phyloP scores from a whole-genome alignment of 2,113 vertebrate species.

The Dicerorhinus sumatrensis region DNA sequence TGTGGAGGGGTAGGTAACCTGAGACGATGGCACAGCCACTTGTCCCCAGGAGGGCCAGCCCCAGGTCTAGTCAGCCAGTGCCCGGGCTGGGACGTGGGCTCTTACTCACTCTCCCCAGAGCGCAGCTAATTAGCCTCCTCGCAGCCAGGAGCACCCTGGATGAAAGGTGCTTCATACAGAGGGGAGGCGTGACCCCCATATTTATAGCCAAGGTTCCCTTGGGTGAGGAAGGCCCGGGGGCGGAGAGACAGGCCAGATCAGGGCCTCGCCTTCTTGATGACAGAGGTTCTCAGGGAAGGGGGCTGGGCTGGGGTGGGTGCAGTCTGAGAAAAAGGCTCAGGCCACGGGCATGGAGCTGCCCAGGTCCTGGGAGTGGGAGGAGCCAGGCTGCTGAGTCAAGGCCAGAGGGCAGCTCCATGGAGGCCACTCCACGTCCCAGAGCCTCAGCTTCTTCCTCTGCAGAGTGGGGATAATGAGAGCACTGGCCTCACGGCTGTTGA shows the following conservation, averaged over 20 bases:
- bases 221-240: constrained; percentile 64
- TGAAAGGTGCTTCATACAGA: constrained; percentile 75
- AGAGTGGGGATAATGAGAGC: background rate
- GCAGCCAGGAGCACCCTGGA: constrained; percentile 65
- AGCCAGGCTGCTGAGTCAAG: too few relatives aligned
- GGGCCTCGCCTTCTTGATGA: constrained; percentile 76
- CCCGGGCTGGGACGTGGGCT: background rate
- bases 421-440: too few relatives aligned
- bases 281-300: constrained; percentile 78
- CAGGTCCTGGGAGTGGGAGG: background rate
- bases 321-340: constrained; percentile 67
- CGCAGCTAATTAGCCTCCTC: constrained; percentile 74
- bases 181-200: constrained; percentile 66
- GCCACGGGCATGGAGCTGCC: background rate
- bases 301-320: background rate
- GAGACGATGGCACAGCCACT: background rate
- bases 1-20: background rate
- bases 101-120: constrained; percentile 70
- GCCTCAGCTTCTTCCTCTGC: background rate
- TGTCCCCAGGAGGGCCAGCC: background rate
- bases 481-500: background rate
- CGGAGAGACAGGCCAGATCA: constrained; percentile 69
- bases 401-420: background rate
- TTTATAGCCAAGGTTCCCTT: constrained; percentile 75
- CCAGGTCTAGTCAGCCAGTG: background rate